Percentiles rank a stretch among this genome's conserved stretches.
phyloP scores from a whole-genome alignment of 1,140 invertebrate species.

The Aphelinus certus region DNA sequence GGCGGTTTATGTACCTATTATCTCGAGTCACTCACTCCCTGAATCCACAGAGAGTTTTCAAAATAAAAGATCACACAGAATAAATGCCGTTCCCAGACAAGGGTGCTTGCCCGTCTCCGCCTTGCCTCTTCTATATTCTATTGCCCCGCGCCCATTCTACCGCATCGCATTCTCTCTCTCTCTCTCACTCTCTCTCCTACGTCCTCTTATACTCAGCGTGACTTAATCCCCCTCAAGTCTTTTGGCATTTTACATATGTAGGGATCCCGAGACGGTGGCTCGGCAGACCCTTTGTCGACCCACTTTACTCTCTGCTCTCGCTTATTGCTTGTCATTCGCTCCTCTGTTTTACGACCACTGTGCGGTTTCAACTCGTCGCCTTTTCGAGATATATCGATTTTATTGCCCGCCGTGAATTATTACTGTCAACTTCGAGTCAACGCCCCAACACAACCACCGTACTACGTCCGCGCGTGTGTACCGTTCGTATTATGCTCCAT shows the following conservation, averaged over 20 bases:
- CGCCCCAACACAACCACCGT: not conserved
- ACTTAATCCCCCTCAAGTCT: not conserved
- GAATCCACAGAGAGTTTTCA: not conserved
- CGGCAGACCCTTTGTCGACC: not conserved
- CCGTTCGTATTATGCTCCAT: too few relatives aligned
- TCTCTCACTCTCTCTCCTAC: not conserved
- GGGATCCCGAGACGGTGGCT: not conserved
- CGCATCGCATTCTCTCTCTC: not conserved
- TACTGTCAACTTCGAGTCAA: not conserved
- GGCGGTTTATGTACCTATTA: too few relatives aligned
- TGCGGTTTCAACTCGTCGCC: not conserved
- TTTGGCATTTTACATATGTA: conserved; percentile 5
- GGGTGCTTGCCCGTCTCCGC: not conserved
- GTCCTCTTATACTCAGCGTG: too few relatives aligned
- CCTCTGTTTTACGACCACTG: not conserved
- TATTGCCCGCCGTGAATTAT: conserved; percentile 5
- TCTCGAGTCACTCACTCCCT: not conserved
- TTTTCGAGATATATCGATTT: not conserved
- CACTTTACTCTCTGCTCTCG: not conserved
- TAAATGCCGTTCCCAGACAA: conserved; percentile 12
- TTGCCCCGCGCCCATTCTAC: too few relatives aligned
- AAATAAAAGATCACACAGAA: not conserved
- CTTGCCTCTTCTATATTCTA: too few relatives aligned
- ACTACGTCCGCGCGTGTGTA: too few relatives aligned
- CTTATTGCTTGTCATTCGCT: not conserved